These are phyloP conservation scores for Thalassoma bifasciatum DNA, from an alignment of 2,113 vertebrate genomes.

Conservation along the genomic window DNA sequence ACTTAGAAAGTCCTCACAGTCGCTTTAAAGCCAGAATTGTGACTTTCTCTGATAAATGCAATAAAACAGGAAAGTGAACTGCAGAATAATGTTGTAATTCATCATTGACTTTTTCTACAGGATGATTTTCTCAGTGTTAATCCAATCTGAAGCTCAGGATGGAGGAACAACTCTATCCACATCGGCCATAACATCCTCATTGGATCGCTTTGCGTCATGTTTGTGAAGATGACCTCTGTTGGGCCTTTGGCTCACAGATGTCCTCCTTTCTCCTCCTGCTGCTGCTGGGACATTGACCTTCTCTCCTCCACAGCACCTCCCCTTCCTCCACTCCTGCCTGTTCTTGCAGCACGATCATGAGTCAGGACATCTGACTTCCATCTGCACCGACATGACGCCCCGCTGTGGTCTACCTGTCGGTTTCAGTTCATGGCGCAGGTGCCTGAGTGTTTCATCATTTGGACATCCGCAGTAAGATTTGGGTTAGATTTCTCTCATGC, in stretches of 20 bases:
- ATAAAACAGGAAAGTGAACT: too few species aligned
- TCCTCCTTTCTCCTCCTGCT: conserved; percentile 27
- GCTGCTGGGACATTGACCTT: conserved; percentile 26
- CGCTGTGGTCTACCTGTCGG: neutral
- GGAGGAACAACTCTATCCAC: neutral
- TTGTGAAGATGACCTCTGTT: conserved; percentile 47
- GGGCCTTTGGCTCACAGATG: conserved; percentile 31
- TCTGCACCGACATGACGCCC: conserved; percentile 22
- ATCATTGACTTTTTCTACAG: conserved; percentile 3
- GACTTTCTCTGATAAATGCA: too few species aligned
- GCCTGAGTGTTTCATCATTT: conserved; percentile 8
- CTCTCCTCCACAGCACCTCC: conserved; percentile 16
- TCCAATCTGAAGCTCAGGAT: conserved; percentile 9
- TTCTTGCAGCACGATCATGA: conserved; percentile 31
- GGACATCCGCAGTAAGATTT: conserved; percentile 5
- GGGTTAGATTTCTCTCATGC: neutral
- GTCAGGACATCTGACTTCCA: conserved; percentile 21
- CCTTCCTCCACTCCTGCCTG: neutral
- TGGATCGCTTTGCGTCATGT: neutral
- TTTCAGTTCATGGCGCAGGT: neutral
- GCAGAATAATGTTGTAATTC: neutral
- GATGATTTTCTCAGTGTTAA: conserved; percentile 2
- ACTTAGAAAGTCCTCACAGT: too few species aligned
- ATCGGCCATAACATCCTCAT: neutral
- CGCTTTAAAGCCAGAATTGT: too few species aligned